Evolutionary conservation across 2,888 invertebrate species (phyloP), one percentile per base, ranked within the genome.

Genomic region (Deilephila porcellus): DNA sequence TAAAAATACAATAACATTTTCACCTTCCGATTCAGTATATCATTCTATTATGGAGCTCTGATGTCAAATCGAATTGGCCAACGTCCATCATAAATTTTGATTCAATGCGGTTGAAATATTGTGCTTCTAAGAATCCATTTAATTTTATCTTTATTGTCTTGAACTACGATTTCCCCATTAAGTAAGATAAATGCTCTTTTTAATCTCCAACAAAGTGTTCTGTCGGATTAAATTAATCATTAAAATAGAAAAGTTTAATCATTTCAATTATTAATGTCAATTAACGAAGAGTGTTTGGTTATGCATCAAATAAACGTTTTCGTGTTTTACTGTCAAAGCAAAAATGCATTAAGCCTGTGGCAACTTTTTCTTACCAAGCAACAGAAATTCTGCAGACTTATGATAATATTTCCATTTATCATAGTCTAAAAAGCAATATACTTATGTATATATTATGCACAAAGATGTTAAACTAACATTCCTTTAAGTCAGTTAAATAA

Each of bases 31-130:
- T n/a, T n/a, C 56, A 56, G 19, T n/a, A 60, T 60, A 60, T 25
- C 29, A 60, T 60, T 60, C 73, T 72, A 72, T n/a, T 73, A 60
- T 20, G 60, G 20, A 34, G 53, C 71, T 67, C 60, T 59, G 60
- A 60, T 60, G 29, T 60, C 60, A 60, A 60, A 60, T 60, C 14
- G 25, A 60, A 60, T 60, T 60, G 60, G 60, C 60, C 29, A 60
- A 25, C 29, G 25, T 60, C 60, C 60, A 60, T 60, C 60, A 60
- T 60, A 60, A 60, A 60, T 25, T 25, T 25, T 60, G 60, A 29
- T 60, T 60, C 25, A 60, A 3, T 29, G 29, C 60, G 2, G 29
- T 29, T 60, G 29, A 60, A 29, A 60, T 32, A 60, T 60, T 60
- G 29, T 29, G 29, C 29, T 60, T 29, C 29, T 60, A 60, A 32